Percentiles rank a stretch among this genome's conserved stretches.
phyloP scores from a whole-genome alignment of 2,113 vertebrate genomes.

The Urocynchramus pylzowi region DNA sequence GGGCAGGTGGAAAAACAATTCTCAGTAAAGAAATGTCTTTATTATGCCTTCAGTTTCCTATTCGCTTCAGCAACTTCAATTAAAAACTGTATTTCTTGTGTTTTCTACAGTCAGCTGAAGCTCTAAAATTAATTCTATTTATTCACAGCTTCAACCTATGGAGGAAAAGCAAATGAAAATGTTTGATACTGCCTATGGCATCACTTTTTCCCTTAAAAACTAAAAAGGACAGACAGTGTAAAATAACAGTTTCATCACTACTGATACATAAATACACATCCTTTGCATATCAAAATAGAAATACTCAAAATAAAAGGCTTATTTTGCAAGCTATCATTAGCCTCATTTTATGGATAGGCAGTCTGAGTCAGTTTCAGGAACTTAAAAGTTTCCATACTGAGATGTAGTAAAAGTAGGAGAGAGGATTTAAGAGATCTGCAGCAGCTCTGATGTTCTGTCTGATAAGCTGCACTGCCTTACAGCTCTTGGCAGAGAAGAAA shows the following conservation, averaged over 20 bases:
- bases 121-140: not conserved
- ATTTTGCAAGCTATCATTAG: not conserved
- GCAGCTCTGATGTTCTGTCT: not conserved
- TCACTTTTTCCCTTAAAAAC: not conserved
- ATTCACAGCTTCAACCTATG: not conserved
- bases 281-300: not conserved
- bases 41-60: not conserved
- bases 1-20: not conserved
- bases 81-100: not conserved
- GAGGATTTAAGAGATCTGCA: not conserved
- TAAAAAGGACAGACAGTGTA: not conserved
- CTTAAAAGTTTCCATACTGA: not conserved
- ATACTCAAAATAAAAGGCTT: not conserved
- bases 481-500: not conserved
- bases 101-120: not conserved
- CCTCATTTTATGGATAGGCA: not conserved
- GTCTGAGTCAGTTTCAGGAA: not conserved
- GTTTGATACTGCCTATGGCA: not conserved
- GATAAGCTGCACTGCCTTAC: not conserved
- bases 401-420: not conserved
- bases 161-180: not conserved
- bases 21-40: not conserved
- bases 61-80: not conserved
- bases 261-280: not conserved
- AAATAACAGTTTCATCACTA: not conserved